These are phyloP conservation scores for Echiichthys vipera DNA, from an alignment of 2,797 vertebrate genomes.

Conservation along the genomic window DNA sequence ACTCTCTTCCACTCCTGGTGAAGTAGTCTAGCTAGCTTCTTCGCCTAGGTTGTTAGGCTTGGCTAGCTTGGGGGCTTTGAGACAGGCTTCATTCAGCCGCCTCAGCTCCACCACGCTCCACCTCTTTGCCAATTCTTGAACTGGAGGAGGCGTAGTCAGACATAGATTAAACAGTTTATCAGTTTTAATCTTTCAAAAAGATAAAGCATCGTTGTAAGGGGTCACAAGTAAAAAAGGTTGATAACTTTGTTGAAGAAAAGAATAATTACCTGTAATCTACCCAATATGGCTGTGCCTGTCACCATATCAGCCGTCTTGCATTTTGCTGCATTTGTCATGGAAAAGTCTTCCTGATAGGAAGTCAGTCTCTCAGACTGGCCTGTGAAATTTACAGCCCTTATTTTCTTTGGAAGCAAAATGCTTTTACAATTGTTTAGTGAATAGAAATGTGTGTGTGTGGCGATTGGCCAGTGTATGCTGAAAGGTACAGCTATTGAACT, in stretches of 20 bases:
- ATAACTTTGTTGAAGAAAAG: not conserved
- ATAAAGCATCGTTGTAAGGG: not conserved
- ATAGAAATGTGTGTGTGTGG: slow-evolving; percentile 34
- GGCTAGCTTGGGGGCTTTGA: too few relatives aligned
- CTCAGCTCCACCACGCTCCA: too few relatives aligned
- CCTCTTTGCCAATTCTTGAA: too few relatives aligned
- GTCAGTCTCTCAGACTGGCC: slow-evolving; percentile 17
- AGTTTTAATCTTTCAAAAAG: too few relatives aligned
- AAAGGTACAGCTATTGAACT: slow-evolving; percentile 48
- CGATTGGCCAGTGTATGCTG: slow-evolving; percentile 21
- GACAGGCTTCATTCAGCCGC: too few relatives aligned
- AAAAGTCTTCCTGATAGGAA: slow-evolving; percentile 59
- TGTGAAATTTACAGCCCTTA: slow-evolving; percentile 43
- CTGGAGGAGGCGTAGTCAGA: too few relatives aligned
- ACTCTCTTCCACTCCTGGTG: too few relatives aligned
- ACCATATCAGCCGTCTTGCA: slow-evolving; percentile 51
- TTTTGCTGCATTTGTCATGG: slow-evolving; percentile 35
- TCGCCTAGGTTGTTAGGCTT: too few relatives aligned
- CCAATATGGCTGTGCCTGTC: slow-evolving; percentile 10
- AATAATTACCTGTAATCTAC: not conserved
- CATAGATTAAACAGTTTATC: too few relatives aligned
- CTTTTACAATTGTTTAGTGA: slow-evolving; percentile 37
- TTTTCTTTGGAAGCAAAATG: slow-evolving; percentile 62
- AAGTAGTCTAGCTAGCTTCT: too few relatives aligned
- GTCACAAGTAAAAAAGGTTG: not conserved